phyloP scores from a whole-genome alignment of 2,888 invertebrate genomes.

The Calameuta filiformis region DNA sequence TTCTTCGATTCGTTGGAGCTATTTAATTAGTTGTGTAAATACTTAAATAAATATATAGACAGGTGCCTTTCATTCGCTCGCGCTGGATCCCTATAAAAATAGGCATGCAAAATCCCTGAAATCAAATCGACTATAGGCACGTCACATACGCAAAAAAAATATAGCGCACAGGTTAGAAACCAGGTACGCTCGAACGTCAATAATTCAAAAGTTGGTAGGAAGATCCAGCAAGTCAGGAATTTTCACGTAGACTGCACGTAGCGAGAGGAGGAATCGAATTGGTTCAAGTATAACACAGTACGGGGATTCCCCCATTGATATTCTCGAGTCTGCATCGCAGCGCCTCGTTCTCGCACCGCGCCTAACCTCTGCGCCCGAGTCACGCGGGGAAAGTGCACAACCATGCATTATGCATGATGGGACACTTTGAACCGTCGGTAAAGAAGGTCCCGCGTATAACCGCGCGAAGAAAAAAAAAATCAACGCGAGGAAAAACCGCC shows the following conservation, averaged over 20 bases:
- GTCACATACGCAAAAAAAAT: not conserved
- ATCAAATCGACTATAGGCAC: not conserved
- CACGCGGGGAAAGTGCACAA: conserved; percentile 25
- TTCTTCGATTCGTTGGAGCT: not conserved
- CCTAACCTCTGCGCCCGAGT: conserved; percentile 12
- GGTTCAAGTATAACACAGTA: conserved; percentile 10
- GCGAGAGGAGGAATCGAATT: conserved; percentile 17
- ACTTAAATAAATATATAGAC: not conserved
- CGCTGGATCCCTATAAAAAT: too few relatives aligned
- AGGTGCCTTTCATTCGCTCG: too few relatives aligned
- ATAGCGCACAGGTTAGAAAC: not conserved
- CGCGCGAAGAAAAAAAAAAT: not conserved
- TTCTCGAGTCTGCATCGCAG: conserved; percentile 30
- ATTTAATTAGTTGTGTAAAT: not conserved
- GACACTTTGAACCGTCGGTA: conserved; percentile 1
- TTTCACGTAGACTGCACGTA: not conserved
- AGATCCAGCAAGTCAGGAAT: not conserved
- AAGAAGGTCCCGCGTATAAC: not conserved
- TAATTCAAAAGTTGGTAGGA: not conserved
- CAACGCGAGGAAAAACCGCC: not conserved
- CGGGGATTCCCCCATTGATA: conserved; percentile 20
- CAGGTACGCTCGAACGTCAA: not conserved
- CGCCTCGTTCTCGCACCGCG: conserved; percentile 16
- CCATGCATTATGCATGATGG: conserved; percentile 39
- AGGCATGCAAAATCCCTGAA: too few relatives aligned